These are phyloP conservation scores for Telmatochromis sp. DNA, from an alignment of 2,113 vertebrate genomes.

Conservation along the genomic window DNA sequence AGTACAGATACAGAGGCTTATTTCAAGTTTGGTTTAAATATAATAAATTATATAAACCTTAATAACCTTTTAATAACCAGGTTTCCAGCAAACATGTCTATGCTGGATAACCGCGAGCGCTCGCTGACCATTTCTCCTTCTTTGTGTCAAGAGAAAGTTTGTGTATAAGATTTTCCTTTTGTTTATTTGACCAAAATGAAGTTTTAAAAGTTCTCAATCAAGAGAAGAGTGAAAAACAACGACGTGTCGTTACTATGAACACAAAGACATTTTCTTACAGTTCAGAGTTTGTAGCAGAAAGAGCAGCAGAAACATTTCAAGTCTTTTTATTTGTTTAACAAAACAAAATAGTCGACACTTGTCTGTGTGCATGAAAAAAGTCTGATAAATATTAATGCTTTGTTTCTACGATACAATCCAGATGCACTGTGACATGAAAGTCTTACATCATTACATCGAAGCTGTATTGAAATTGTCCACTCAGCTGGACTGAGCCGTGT, in stretches of 20 bases:
- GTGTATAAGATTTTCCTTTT: neutral
- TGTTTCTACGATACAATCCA: neutral
- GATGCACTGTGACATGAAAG: neutral
- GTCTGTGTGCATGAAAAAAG: neutral
- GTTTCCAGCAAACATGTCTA: neutral
- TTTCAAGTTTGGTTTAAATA: neutral
- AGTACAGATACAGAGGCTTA: neutral
- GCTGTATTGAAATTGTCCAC: rapidly evolving
- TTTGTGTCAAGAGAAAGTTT: neutral
- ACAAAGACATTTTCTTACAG: neutral
- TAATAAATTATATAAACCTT: neutral
- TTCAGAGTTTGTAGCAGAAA: neutral
- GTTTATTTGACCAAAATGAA: neutral
- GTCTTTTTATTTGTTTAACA: neutral
- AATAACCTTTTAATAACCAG: neutral
- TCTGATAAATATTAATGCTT: neutral
- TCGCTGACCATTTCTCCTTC: neutral
- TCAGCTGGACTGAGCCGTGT: rapidly evolving
- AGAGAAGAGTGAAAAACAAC: neutral
- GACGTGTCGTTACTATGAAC: rapidly evolving
- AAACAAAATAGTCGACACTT: neutral
- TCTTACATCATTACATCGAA: rapidly evolving
- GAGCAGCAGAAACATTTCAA: neutral
- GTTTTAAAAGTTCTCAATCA: rapidly evolving
- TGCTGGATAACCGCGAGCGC: rapidly evolving